These are phyloP conservation scores for Drosophila nebulosa DNA, from an alignment of 1,140 invertebrate species.

Conservation along the genomic window DNA sequence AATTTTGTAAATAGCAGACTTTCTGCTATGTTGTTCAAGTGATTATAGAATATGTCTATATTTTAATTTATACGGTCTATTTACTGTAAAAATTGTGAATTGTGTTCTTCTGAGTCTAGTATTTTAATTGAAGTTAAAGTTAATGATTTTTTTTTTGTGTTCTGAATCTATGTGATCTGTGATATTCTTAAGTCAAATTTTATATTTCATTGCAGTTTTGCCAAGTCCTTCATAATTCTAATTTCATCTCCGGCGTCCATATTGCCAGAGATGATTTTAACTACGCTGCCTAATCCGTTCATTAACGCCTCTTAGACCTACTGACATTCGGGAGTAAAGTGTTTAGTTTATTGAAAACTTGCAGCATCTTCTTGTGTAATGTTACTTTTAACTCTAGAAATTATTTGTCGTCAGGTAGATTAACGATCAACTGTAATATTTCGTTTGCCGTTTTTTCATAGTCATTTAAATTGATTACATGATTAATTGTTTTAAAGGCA, in stretches of 20 bases:
- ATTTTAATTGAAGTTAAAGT: neutral
- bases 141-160: neutral
- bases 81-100: neutral
- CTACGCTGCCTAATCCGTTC: neutral
- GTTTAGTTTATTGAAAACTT: neutral
- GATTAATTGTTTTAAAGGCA: neutral
- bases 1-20: neutral
- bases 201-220: neutral
- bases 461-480: neutral
- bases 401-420: neutral
- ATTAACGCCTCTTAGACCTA: neutral
- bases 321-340: neutral
- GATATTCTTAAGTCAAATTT: neutral
- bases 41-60: neutral
- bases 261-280: too few species aligned
- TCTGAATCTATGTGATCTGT: neutral
- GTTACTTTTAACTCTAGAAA: neutral
- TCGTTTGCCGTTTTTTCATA: neutral
- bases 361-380: neutral
- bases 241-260: too few species aligned
- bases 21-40: neutral
- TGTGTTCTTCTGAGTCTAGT: neutral
- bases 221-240: neutral
- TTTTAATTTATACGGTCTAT: neutral
- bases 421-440: too few species aligned